Base-by-base conservation (phyloP, 1,140 invertebrate genomes). In the Bacillus rossius region DNA sequence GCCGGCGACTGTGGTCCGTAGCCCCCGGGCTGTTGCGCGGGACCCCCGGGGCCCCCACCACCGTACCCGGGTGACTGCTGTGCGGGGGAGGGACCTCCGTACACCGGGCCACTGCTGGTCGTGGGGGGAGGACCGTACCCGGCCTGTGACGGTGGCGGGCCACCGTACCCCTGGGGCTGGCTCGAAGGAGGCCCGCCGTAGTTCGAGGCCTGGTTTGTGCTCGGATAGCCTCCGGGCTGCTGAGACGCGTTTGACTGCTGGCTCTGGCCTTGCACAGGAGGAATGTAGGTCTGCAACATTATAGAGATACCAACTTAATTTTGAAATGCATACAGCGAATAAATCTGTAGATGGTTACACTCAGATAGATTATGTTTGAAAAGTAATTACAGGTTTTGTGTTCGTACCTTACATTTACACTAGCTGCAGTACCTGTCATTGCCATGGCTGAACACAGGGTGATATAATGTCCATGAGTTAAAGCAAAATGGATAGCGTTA, bases 41-140 rank as follows among this genome's bases (percentile, higher is more conserved):
- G 72, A 22, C 75, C 73, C 19, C 75, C 73, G 7, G 75, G 71
- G 10, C 40, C 40, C 1, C 53, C 53, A 57, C 45, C 41, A 4
- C 74, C 74, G 45, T 76, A 76, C 34, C 69, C 73, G 8, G 70
- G 61, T 19, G 73, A 69, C 7, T 73, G 71, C 37, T 75, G 73
- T 61, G 67, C 67, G 0, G 65, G 58, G 34, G 67, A 69, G 16
- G 73, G 55, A 19, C 43, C 47, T n/a, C 55, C 55, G 41, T 49
- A 57, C 5, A 26, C 47, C 10, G 55, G 16, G 16, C 55, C 41
- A 25, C 73, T 23, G 71, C 71, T 19, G 69, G 73, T 65, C 74
- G 76, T 40, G 67, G 73, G 45, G 69, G 70, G 23, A 29, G 71
- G 70, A 37, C 73, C 73, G 49, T 77, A 76, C 43, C 71, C 75